Evolutionary conservation across 2,888 invertebrate species (phyloP).

Genomic region (Archaeoteleia sp.): DNA sequence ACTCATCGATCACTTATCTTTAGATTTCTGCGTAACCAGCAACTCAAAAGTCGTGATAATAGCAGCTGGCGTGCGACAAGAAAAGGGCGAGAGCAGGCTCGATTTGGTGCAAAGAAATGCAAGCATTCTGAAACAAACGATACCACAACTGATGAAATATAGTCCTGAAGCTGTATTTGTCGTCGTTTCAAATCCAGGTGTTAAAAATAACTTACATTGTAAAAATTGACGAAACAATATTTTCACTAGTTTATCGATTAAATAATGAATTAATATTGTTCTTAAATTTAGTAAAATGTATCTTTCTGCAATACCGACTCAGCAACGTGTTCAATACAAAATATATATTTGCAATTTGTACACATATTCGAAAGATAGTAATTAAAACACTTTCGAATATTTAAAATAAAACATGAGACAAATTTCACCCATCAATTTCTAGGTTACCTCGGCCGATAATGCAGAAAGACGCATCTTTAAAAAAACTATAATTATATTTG

Average conservation of each 20-base stretch:
- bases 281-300: no score
- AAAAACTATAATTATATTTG: conserved; percentile 51
- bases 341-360: no score
- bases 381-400: neutral
- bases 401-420: neutral
- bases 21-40: conserved; percentile 76
- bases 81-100: conserved; percentile 76
- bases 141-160: conserved; percentile 76
- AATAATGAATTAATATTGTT: no score
- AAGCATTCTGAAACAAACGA: conserved; percentile 76
- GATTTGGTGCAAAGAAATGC: conserved; percentile 77
- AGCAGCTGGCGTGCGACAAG: conserved; percentile 77
- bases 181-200: conserved; percentile 77
- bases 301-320: no score
- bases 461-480: no score
- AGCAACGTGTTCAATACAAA: no score
- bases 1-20: conserved; percentile 9
- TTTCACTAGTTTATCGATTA: no score
- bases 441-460: no score
- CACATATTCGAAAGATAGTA: neutral
- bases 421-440: no score
- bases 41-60: conserved; percentile 77
- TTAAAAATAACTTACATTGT: neutral
- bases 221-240: no score
- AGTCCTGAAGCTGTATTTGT: conserved; percentile 78